phyloP scores from a whole-genome alignment of 1,140 invertebrate genomes.

The Eriocheir sinensis region DNA sequence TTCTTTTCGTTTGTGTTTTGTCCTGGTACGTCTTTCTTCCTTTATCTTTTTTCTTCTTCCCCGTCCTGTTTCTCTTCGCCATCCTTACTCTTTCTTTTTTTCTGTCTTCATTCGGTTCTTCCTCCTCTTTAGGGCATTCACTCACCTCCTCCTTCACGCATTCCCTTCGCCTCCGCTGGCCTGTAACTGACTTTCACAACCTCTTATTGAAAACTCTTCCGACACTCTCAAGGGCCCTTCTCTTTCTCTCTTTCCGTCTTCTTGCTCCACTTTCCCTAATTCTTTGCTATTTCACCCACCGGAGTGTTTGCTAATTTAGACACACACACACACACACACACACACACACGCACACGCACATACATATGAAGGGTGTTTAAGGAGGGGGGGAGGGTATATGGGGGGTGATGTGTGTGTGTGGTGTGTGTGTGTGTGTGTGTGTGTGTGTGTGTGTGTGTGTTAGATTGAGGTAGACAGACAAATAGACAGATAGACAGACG shows the following conservation, averaged over 20 bases:
- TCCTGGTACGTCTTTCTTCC: no score
- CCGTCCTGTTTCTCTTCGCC: no score
- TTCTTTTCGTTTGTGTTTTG: no score
- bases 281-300: conserved; percentile 2
- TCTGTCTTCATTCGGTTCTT: no score
- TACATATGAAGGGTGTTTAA: neutral
- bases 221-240: neutral
- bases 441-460: neutral
- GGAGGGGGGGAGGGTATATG: neutral
- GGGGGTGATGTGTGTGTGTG: neutral
- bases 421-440: neutral
- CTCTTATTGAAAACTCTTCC: neutral
- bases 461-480: neutral
- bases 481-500: neutral
- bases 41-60: no score
- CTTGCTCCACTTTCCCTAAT: neutral
- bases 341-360: neutral
- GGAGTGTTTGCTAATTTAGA: no score
- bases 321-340: conserved; percentile 13
- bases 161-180: neutral
- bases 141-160: neutral
- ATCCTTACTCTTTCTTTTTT: no score
- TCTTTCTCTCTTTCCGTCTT: neutral
- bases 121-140: neutral
- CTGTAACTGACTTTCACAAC: neutral